Evolutionary conservation across 2,113 vertebrate genomes (phyloP).

Genomic region (Phaethon lepturus): DNA sequence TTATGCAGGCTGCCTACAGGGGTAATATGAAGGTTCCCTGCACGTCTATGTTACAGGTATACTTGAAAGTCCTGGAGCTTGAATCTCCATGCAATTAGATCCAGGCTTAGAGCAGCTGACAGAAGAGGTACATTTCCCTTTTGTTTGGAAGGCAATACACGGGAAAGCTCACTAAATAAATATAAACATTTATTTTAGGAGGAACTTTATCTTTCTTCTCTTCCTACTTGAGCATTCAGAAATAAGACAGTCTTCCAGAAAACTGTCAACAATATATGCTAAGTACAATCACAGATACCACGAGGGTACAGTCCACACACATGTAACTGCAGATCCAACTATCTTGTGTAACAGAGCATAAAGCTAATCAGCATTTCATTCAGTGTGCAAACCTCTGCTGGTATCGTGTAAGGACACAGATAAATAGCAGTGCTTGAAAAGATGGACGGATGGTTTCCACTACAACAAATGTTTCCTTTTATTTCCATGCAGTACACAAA

Average conservation of each 20-base stretch:
- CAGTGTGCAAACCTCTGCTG: background rate
- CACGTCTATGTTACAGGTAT: background rate
- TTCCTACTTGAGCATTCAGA: background rate
- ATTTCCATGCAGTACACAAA: background rate
- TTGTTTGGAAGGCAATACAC: background rate
- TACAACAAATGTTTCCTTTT: background rate
- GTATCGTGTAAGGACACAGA: background rate
- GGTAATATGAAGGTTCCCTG: background rate
- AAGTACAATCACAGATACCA: background rate
- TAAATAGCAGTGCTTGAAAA: background rate
- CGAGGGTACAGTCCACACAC: background rate
- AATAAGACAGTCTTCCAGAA: background rate
- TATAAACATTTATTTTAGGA: background rate
- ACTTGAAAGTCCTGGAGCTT: background rate
- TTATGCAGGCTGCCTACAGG: background rate
- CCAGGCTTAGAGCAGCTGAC: background rate
- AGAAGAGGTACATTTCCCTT: background rate
- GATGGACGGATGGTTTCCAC: background rate
- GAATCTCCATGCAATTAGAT: background rate
- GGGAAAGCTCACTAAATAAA: background rate
- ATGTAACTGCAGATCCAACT: background rate
- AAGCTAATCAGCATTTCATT: background rate
- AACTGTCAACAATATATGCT: background rate
- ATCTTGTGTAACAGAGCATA: background rate
- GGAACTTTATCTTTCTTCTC: background rate